Conservation (phyloP, 2,888 invertebrate species). For the Lepidocyrtinus sp. region DNA sequence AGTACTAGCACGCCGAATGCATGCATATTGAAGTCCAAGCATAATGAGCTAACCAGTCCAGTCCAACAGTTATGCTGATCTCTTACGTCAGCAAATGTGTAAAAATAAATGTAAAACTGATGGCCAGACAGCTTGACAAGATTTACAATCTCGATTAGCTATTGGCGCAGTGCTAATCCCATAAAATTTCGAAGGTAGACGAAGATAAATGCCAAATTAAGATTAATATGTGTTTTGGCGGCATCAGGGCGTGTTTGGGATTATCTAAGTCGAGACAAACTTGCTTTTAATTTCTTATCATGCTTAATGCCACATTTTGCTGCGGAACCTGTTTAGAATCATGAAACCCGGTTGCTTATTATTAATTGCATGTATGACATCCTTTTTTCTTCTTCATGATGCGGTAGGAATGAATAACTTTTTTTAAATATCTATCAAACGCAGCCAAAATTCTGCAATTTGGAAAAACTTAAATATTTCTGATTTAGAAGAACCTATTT, state of each 20-base stretch:
- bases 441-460: no score
- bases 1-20: neutral
- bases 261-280: neutral
- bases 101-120: neutral
- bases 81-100: neutral
- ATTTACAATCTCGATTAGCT: constrained; percentile 36
- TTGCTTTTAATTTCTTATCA: neutral
- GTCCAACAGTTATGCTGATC: neutral
- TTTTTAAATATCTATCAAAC: no score
- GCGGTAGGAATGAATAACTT: no score
- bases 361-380: no score
- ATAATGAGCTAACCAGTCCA: neutral
- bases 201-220: neutral
- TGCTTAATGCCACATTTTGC: no score
- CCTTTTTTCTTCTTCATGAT: no score
- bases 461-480: no score
- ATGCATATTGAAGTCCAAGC: neutral
- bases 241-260: neutral
- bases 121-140: constrained; percentile 13
- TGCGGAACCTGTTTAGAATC: no score
- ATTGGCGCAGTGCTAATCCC: constrained; percentile 10
- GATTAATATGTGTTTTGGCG: neutral
- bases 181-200: neutral
- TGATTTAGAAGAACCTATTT: no score
- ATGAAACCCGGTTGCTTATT: no score